Percentiles rank a stretch among this genome's conserved stretches.
These are phyloP conservation scores for Cecropterus lyciades DNA, from an alignment of 1,140 invertebrate species.

Conservation along the genomic window DNA sequence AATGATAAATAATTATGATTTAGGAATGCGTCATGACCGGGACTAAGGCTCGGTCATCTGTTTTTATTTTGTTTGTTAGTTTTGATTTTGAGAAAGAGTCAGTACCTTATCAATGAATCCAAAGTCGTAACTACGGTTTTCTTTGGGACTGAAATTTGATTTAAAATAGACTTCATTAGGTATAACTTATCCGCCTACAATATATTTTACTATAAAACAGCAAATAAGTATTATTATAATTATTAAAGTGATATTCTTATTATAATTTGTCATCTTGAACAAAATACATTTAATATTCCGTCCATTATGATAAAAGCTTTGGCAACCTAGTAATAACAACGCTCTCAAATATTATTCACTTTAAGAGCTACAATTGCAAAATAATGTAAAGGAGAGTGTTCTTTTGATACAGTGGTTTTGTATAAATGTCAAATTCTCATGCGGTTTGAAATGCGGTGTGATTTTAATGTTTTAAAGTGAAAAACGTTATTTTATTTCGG, in stretches of 20 bases:
- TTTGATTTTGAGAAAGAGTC: too few species aligned
- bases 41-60: too few species aligned
- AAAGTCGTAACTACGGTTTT: too few species aligned
- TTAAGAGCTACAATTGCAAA: slow-evolving; percentile 12
- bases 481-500: background rate
- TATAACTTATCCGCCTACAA: too few species aligned
- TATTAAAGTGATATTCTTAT: background rate
- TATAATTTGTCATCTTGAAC: slow-evolving; percentile 15
- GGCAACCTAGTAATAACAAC: slow-evolving; percentile 20
- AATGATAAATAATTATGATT: too few species aligned
- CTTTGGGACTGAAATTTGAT: too few species aligned
- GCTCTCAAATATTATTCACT: slow-evolving; percentile 21
- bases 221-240: too few species aligned
- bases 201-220: too few species aligned
- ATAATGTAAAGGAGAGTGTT: slow-evolving; percentile 24
- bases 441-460: background rate
- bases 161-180: too few species aligned
- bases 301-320: slow-evolving; percentile 24
- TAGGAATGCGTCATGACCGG: too few species aligned
- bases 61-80: too few species aligned
- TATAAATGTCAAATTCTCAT: slow-evolving; percentile 14
- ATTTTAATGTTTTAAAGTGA: slow-evolving; percentile 8
- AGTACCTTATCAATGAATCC: too few species aligned
- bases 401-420: slow-evolving; percentile 19
- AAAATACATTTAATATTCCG: slow-evolving; percentile 20